These are phyloP conservation scores for Scaptodrosophila latifasciaeformis DNA, from an alignment of 2,888 invertebrate genomes.

Conservation along the genomic window DNA sequence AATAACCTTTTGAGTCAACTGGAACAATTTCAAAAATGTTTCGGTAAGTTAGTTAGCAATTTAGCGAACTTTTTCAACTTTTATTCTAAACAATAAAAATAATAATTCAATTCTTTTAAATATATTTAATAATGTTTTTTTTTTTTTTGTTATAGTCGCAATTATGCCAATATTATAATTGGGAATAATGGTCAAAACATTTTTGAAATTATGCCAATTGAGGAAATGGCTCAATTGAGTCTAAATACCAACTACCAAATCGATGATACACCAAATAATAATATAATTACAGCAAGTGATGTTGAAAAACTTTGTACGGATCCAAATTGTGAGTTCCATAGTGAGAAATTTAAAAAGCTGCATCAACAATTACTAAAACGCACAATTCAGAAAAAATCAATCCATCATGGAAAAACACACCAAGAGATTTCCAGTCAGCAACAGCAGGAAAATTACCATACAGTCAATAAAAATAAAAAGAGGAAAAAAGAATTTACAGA, in stretches of 20 bases:
- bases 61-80: conserved; percentile 30
- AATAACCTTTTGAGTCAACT: conserved; percentile 5
- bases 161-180: conserved; percentile 31
- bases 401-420: too few species aligned
- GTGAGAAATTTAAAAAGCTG: not conserved
- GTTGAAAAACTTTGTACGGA: not conserved
- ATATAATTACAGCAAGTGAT: too few species aligned
- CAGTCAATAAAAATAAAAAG: too few species aligned
- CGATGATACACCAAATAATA: too few species aligned
- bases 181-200: conserved; percentile 30
- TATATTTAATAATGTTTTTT: not conserved
- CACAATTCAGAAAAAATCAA: not conserved
- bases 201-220: conserved; percentile 36
- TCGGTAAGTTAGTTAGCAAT: conserved; percentile 35
- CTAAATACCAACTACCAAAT: not conserved
- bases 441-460: too few species aligned
- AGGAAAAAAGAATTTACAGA: too few species aligned
- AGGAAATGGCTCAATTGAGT: conserved; percentile 10
- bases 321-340: not conserved
- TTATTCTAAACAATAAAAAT: not conserved
- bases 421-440: too few species aligned
- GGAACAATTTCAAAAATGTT: conserved; percentile 20
- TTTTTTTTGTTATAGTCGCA: conserved; percentile 21
- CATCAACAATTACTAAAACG: not conserved
- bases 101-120: not conserved